Base-by-base conservation (phyloP, 2,888 invertebrate species). In the Mactromeris polynyma region DNA sequence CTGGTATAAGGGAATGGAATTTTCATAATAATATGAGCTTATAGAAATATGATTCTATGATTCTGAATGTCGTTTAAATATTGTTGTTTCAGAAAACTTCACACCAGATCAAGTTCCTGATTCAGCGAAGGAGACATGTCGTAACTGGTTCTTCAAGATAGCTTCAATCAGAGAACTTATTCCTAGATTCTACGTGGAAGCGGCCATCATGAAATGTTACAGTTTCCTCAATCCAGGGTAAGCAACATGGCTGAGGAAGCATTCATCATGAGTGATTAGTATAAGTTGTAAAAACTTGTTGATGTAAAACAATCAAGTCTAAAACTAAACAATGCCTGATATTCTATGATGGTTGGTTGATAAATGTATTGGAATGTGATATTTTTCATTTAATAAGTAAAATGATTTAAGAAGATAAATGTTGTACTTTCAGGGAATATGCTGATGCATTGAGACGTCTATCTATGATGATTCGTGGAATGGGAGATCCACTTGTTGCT, bases 131-230 rank as follows among this genome's bases (percentile, higher is more conserved):
- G 99, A 99, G 97, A 99, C 99, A 0, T 99, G 99, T 96, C 98
- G 98, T 93, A 99, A 99, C 97, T 99, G 99, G 99, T 99, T 99
- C 97, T 99, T 98, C 97, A 99, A 99, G 97, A 98, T 99, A 96
- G 99, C 99, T 0, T 99, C 99, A 0, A 99, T 99, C 94, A 97
- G 99, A 92, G 99, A 99, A 97, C 97, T 99, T 11, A 97, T 99
- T 80, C 99, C 99, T 0, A 87, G 97, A 80, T 97, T 99, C 38
- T 99, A 99, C 96, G 98, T 99, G 93, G 99, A 99, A 97, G 98
- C 99, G 97, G 98, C 99, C 17, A 98, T 99, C 92, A 97, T 99
- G 85, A 98, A 98, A 96, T 99, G 99, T 86, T 99, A 99, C 96
- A 98, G 98, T 92, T 99, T 99, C 85, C 94, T 99, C 73, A 98